Evolutionary conservation across 2,113 vertebrate genomes (phyloP).

Genomic region (Pangasianodon gigas): DNA sequence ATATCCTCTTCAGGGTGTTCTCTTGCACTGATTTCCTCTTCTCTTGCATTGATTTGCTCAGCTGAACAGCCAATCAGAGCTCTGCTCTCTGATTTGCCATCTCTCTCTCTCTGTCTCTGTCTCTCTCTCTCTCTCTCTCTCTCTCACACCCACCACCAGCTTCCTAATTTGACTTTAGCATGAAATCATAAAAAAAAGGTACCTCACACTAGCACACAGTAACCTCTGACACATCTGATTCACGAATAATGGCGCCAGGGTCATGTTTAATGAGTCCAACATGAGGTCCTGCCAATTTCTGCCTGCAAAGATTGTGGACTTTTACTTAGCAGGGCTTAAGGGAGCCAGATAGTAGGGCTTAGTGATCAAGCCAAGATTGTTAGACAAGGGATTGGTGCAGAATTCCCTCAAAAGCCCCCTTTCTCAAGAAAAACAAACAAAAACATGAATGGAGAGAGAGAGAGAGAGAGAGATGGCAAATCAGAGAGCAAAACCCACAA

Average conservation of each 20-base stretch:
- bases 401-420: slow-evolving; percentile 11
- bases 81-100: background rate
- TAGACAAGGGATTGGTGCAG: slow-evolving; percentile 14
- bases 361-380: slow-evolving; percentile 20
- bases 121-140: background rate
- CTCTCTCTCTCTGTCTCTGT: background rate
- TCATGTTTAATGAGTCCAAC: slow-evolving; percentile 7
- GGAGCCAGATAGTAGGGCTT: slow-evolving; percentile 12
- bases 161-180: background rate
- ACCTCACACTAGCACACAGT: background rate
- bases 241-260: background rate
- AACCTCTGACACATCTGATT: background rate
- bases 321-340: slow-evolving; percentile 14
- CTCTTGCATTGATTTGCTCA: background rate
- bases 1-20: background rate
- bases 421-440: slow-evolving; percentile 30
- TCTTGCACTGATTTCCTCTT: background rate
- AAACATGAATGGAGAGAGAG: background rate
- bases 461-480: background rate
- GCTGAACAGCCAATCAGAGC: background rate
- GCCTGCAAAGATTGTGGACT: slow-evolving; percentile 18
- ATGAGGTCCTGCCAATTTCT: background rate
- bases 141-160: background rate
- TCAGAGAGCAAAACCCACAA: background rate
- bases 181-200: background rate